Base-by-base conservation (phyloP, 2,113 vertebrate genomes). In the Equus quagga region DNA sequence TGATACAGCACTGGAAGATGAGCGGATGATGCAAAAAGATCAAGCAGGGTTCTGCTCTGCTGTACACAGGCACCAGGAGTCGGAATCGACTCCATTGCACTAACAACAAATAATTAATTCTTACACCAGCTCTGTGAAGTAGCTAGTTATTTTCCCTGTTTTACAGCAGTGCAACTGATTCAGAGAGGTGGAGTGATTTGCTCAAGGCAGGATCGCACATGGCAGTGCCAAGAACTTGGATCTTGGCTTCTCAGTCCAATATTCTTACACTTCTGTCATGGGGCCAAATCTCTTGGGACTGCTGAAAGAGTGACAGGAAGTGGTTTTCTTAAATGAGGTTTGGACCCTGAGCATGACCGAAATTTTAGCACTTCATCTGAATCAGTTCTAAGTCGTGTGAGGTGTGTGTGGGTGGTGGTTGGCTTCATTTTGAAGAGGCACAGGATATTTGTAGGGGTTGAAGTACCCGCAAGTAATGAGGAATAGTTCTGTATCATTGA, bases 341-440 rank as follows among this genome's bases (percentile, higher is more conserved):
- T 84, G 78, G 28, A n/a, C 41, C 21, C 10, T 46, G 60, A 58
- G 24, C 24, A 11, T 28, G 51, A 51, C 21, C 8, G 44, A 84
- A 49, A 56, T 56, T 84, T 64, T 80, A 21, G 14, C 49, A 15
- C 21, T 89, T 84, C 36, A 41, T 91, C 60, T 24, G 60, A 73
- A 75, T 56, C 9, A 5, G 4, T 81, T 88, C 31, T 89, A 70
- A 70, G 36, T 73, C n/a, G 28, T 49, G 13, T 51, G 76, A 60
- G 46, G 33, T 67, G 18, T 78, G 83, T 51, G 33, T 3, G 12
- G 26, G 58, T 19, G 28, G 18, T 49, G 46, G 44, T 7, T 33
- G 56, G 54, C 82, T 84, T 95, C 46, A 56, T 54, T 86, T 86
- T 51, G 79, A 86, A 95, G 76, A 91, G 46, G 46, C 67, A 49